These are phyloP conservation scores for Hybos culiciformis DNA, from an alignment of 2,888 invertebrate genomes.

Conservation along the genomic window DNA sequence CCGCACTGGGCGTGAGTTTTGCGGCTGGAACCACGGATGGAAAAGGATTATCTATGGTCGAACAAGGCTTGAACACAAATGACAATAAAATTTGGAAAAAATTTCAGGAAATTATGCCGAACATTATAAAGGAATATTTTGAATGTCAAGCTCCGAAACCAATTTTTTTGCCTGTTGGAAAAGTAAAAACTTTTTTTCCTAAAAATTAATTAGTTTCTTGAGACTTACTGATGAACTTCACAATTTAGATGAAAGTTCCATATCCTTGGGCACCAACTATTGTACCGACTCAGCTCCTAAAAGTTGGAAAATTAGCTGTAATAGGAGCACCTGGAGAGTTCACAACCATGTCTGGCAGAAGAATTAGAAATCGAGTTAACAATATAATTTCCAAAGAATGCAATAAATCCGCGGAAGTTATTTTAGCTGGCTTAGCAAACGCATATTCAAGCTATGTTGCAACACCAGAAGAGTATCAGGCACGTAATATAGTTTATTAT, in stretches of 20 bases:
- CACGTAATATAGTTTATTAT: slow-evolving; percentile 35
- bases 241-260: slow-evolving; percentile 64
- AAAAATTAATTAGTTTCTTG: no score
- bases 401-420: slow-evolving; percentile 34
- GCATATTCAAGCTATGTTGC: slow-evolving; percentile 81
- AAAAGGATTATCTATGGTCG: slow-evolving; percentile 71
- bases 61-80: slow-evolving; percentile 64
- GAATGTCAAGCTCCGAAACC: slow-evolving; percentile 78
- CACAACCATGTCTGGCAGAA: slow-evolving; percentile 86
- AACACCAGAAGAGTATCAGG: slow-evolving; percentile 81
- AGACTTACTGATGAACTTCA: no score
- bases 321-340: slow-evolving; percentile 86
- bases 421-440: slow-evolving; percentile 78
- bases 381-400: slow-evolving; percentile 37
- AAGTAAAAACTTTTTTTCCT: slow-evolving; percentile 51
- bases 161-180: slow-evolving; percentile 75
- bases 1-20: slow-evolving; percentile 91
- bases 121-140: slow-evolving; percentile 58
- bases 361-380: slow-evolving; percentile 40
- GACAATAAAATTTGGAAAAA: slow-evolving; percentile 76
- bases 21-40: slow-evolving; percentile 87
- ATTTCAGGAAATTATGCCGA: slow-evolving; percentile 61
- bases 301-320: slow-evolving; percentile 61
- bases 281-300: slow-evolving; percentile 65
- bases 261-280: slow-evolving; percentile 83